A percentile compares a stretch with the other conserved stretches of the same genome.
Evolutionary conservation across 2,797 vertebrate species (phyloP).

Genomic region (Kryptopterus vitreolus): DNA sequence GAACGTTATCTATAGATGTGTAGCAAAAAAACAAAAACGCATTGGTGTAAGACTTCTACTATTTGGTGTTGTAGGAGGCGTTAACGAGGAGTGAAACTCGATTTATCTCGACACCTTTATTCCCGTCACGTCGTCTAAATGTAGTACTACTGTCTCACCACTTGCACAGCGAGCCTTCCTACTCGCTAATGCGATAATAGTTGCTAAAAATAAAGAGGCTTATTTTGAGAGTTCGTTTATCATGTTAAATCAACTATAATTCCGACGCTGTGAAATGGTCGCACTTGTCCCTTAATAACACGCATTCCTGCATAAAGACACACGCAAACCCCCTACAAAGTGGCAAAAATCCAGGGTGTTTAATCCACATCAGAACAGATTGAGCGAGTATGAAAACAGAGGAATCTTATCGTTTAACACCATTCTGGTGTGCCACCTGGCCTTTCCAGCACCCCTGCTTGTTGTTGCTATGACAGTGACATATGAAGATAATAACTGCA

Average conservation of each 20-base stretch:
- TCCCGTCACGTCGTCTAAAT: conserved; percentile 6
- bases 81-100: background rate
- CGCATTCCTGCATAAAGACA: background rate
- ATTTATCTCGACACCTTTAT: background rate
- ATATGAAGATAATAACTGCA: conserved; percentile 56
- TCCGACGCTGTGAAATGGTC: background rate
- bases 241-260: background rate
- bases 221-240: background rate
- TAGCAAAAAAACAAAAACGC: background rate
- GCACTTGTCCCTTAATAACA: background rate
- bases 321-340: no score
- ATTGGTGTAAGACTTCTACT: background rate
- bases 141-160: background rate
- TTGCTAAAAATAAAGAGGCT: background rate
- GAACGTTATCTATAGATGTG: background rate
- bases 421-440: conserved; percentile 45
- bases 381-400: conserved; percentile 3
- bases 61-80: background rate
- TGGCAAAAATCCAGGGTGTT: conserved; percentile 1
- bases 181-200: background rate
- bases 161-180: background rate
- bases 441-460: conserved; percentile 39
- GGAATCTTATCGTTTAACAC: conserved; percentile 38
- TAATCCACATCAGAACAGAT: background rate
- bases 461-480: conserved; percentile 58